phyloP scores from a whole-genome alignment of 2,113 vertebrate species.

The Lutjanus erythropterus region DNA sequence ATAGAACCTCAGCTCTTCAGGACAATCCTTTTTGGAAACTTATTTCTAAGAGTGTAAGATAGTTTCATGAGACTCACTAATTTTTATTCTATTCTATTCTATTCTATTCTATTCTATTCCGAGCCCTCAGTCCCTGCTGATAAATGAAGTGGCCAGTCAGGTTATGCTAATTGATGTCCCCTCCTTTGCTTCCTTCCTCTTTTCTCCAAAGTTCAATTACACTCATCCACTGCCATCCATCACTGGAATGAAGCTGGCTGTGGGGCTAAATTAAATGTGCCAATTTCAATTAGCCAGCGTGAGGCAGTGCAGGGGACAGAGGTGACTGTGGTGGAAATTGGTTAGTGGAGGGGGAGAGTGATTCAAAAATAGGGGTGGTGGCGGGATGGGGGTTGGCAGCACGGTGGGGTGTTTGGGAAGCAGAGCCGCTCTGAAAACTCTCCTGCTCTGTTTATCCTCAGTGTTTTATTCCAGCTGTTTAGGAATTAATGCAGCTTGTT shows the following conservation, averaged over 20 bases:
- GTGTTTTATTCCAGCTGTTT: not conserved
- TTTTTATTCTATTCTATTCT: slow-evolving; percentile 49
- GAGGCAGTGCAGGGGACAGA: slow-evolving; percentile 61
- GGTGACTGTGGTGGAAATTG: slow-evolving; percentile 75
- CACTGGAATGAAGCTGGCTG: slow-evolving; percentile 83
- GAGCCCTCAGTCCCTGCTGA: slow-evolving; percentile 63
- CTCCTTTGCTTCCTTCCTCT: slow-evolving; percentile 81
- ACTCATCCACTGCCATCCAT: slow-evolving; percentile 85
- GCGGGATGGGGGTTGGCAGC: not conserved
- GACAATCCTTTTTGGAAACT: no score
- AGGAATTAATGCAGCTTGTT: not conserved
- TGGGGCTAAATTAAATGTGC: slow-evolving; percentile 86
- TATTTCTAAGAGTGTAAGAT: no score
- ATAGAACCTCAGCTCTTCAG: no score
- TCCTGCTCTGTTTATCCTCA: not conserved
- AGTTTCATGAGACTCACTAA: slow-evolving; percentile 42
- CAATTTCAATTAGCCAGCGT: slow-evolving; percentile 83
- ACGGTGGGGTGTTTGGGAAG: not conserved
- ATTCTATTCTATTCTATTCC: slow-evolving; percentile 44
- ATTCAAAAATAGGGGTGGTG: slow-evolving; percentile 35
- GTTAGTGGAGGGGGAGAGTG: slow-evolving; percentile 51
- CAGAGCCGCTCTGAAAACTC: not conserved
- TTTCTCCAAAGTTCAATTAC: slow-evolving; percentile 86
- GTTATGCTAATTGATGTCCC: slow-evolving; percentile 85
- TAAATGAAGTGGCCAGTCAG: slow-evolving; percentile 81